Base-by-base conservation (phyloP, 2,888 invertebrate species). In the Unio delphinus region DNA sequence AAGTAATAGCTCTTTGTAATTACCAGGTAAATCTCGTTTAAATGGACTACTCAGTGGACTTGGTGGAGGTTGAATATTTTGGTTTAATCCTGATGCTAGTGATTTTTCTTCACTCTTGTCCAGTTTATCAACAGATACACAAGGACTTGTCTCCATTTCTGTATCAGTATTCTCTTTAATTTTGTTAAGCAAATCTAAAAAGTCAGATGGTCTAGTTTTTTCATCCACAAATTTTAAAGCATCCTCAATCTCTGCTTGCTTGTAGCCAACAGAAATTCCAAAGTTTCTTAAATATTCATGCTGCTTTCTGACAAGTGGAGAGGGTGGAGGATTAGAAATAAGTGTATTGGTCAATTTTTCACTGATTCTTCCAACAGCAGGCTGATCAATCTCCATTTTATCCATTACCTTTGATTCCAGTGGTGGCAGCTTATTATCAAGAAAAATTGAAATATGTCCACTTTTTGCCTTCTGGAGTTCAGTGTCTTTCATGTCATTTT, bases 171-270 rank as follows among this genome's bases (percentile, higher is more conserved):
- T 63, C 55, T 67, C 34, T 58, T 64, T 70, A 3, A 80, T 61
- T 20, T 61, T 67, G 65, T 73, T 76, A 23, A 83, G 67, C 58
- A 82, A 67, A 18, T 74, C 73, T 20, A 84, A 63, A 64, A 83
- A 84, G 58, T 82, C 83, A 57, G 80, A 74, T 28, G 82, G 82
- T 45, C 78, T 74, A 26, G 82, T 80, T 61, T 79, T 76, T n/a
- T 79, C 78, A 65, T 78, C 72, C 4, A 76, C 79, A 78, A 75
- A 79, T 7, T 70, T 64, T 8, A 85, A 69, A 61, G 81, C 83
- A 65, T 75, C 74, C 8, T 76, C 72, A 18, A 83, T 72, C 60
- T 79, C 78, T 23, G 69, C 61, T 28, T 70, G 68, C 18, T 71
- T 55, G 70, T 80, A 83, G 23, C 83, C 83, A 28, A 79, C 76